Percentiles rank a stretch among this genome's conserved stretches.
Conservation (phyloP, 2,888 invertebrate species). For the Agrotis ipsilon region DNA sequence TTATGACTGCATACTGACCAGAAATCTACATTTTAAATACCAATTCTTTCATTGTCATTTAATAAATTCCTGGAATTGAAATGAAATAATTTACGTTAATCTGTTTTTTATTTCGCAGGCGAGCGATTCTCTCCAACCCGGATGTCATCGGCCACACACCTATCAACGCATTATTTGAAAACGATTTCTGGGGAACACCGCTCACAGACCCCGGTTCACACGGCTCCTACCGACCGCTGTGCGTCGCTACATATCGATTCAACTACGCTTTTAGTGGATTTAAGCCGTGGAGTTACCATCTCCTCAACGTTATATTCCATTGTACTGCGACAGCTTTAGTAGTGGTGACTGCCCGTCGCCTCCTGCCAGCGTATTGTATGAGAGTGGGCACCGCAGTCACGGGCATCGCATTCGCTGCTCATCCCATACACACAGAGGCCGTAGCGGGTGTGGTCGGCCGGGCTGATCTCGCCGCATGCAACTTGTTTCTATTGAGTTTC, state of each 20-base stretch:
- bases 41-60: slow-evolving; percentile 52
- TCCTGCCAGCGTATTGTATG: slow-evolving; percentile 92
- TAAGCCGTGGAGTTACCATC: slow-evolving; percentile 96
- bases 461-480: slow-evolving; percentile 97
- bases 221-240: slow-evolving; percentile 98
- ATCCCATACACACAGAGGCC: slow-evolving; percentile 99
- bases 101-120: slow-evolving; percentile 92
- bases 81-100: slow-evolving; percentile 59
- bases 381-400: slow-evolving; percentile 94
- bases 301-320: slow-evolving; percentile 96
- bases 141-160: slow-evolving; percentile 97
- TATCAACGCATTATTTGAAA: slow-evolving; percentile 95
- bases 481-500: slow-evolving; percentile 97
- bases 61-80: slow-evolving; percentile 29
- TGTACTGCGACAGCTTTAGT: slow-evolving; percentile 96
- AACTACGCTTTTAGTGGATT: slow-evolving; percentile 95
- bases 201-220: slow-evolving; percentile 98
- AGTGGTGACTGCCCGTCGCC: slow-evolving; percentile 94
- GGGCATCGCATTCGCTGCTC: slow-evolving; percentile 97
- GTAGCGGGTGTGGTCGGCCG: slow-evolving; percentile 98
- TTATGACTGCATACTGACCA: slow-evolving; percentile 41
- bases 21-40: slow-evolving; percentile 55
- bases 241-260: slow-evolving; percentile 96
- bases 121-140: slow-evolving; percentile 98
- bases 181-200: slow-evolving; percentile 99